Evolutionary conservation across 2,797 vertebrate species (phyloP).

Genomic region (Anisognathus igniventris): DNA sequence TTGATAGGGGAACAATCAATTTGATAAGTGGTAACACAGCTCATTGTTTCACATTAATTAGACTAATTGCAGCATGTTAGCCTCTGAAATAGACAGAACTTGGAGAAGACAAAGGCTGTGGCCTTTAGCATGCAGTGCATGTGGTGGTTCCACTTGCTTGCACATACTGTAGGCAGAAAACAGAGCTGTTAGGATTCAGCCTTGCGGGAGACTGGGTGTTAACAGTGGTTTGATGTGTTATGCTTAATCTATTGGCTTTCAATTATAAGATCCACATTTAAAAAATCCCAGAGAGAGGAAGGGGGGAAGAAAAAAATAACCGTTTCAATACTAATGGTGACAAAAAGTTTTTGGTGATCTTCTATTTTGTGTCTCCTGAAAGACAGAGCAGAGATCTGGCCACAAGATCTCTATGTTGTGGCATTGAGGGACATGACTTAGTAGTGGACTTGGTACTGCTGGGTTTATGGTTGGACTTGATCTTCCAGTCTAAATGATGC

Average conservation of each 20-base stretch:
- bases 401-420: not conserved
- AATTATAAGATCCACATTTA: constrained; percentile 36
- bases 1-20: constrained; percentile 92
- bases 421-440: not conserved
- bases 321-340: not conserved
- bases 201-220: constrained; percentile 67
- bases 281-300: not conserved
- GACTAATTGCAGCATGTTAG: constrained; percentile 88
- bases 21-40: constrained; percentile 90
- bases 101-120: constrained; percentile 81
- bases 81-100: constrained; percentile 84
- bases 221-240: constrained; percentile 61
- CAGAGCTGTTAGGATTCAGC: constrained; percentile 70
- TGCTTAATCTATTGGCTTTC: constrained; percentile 61
- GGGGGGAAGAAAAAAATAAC: not conserved
- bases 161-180: constrained; percentile 69
- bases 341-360: not conserved
- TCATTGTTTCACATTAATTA: constrained; percentile 94
- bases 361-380: not conserved
- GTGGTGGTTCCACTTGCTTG: constrained; percentile 72
- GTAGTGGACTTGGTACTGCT: not conserved
- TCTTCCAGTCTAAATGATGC: not conserved
- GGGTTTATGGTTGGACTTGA: not conserved
- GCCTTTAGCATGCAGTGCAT: constrained; percentile 74
- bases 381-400: not conserved